Evolutionary conservation across 1,140 invertebrate genomes (phyloP).

Genomic region (Dendrolimus punctatus): DNA sequence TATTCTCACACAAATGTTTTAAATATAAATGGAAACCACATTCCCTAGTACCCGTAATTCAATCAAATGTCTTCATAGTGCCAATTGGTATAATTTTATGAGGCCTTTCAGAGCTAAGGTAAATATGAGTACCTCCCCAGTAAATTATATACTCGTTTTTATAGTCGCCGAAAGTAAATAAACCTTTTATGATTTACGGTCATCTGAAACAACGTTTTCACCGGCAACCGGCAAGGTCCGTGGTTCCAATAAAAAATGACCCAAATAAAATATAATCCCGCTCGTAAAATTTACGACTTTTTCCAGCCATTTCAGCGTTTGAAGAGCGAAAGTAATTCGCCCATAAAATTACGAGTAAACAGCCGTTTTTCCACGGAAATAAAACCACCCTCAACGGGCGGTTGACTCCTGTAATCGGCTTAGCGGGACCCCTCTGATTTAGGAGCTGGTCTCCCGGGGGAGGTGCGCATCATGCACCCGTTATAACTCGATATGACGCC

Average conservation of each 20-base stretch:
- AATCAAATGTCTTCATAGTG: too few species aligned
- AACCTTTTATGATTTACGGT: slow-evolving; percentile 10
- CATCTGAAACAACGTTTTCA: slow-evolving; percentile 9
- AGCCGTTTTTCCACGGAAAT: slow-evolving; percentile 63
- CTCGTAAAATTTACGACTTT: slow-evolving; percentile 56
- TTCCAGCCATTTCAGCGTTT: slow-evolving; percentile 54
- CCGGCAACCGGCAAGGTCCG: slow-evolving; percentile 12
- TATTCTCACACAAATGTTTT: too few species aligned
- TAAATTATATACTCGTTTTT: not conserved
- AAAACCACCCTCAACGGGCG: slow-evolving; percentile 43
- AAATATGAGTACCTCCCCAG: too few species aligned
- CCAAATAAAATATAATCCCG: slow-evolving; percentile 49
- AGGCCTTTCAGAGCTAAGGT: too few species aligned
- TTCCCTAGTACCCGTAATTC: too few species aligned
- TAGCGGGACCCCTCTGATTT: slow-evolving; percentile 46
- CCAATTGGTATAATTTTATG: too few species aligned
- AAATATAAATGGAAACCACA: too few species aligned
- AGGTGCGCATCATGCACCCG: slow-evolving; percentile 43
- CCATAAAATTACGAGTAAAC: slow-evolving; percentile 65
- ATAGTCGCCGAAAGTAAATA: slow-evolving; percentile 3
- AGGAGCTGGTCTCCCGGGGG: slow-evolving; percentile 33
- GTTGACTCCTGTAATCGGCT: slow-evolving; percentile 66
- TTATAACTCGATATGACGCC: slow-evolving; percentile 59
- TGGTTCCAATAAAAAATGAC: slow-evolving; percentile 25
- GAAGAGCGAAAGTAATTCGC: slow-evolving; percentile 61